Base-by-base conservation (phyloP, 2,113 vertebrate species). In the Cyphomyrus discorhynchus region DNA sequence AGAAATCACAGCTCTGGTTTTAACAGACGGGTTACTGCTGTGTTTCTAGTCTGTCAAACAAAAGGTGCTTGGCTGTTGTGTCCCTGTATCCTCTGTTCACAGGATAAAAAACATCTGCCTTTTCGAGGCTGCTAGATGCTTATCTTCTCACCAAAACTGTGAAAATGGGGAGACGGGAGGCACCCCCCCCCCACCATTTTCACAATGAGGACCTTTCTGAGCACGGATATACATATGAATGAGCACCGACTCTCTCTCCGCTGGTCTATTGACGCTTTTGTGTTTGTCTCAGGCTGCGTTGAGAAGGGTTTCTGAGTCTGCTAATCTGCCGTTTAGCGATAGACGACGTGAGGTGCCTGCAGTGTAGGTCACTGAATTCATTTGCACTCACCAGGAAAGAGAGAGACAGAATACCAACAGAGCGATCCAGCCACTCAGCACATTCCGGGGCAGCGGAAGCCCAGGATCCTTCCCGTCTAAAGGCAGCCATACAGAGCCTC, bases 321-420 rank as follows among this genome's bases (percentile, higher is more conserved):
- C 47, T 46, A 88, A 46, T 56, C 66, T 53, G 47, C 49, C 27
- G 21, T 90, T 88, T 88, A 62, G 17, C 49, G 9, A 42, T 13
- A 86, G 35, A 52, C 77, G 35, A 86, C 15, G 66, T n/a, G 47
- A n/a, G 39, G 80, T 35, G 35, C 56, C 62, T 47, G 42, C 15
- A 88, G 80, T 88, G 39, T n/a, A 77, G 85, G 58, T 87, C 84
- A 70, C 46, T 84, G 21, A 47, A 89, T 70, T 90, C 58, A 70
- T 87, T 90, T 50, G 50, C 47, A 56, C 56, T 27, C 58, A 42
- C 58, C 50, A 53, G 89, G 58, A 52, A 77, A 87, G 42, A 70
- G 27, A 47, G 83, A 87, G 56, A 87, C 62, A 70, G 62, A 70
- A 70, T 10, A 5, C 11, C 45, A 35, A 80, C 35, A 19, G 47